Percentiles rank a stretch among this genome's conserved stretches.
phyloP scores from a whole-genome alignment of 37 sponge, comb jelly and placozoan genomes.

The Hormiphora californensis region DNA sequence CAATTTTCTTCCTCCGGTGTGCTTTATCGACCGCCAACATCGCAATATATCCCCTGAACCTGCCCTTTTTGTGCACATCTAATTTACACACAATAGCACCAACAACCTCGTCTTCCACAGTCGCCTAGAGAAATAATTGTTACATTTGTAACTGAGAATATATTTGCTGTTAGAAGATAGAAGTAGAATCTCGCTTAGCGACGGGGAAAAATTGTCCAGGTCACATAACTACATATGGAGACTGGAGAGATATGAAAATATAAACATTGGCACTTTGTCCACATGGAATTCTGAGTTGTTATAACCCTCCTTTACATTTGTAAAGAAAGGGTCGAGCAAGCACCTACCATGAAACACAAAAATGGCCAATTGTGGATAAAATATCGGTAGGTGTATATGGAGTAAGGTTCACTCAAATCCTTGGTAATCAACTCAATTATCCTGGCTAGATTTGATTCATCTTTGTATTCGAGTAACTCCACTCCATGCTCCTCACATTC shows the following conservation, averaged over 20 bases:
- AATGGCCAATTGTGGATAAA: slow-evolving; percentile 97
- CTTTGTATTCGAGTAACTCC: slow-evolving; percentile 65
- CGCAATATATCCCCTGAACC: slow-evolving; percentile 88
- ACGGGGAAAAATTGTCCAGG: too few relatives aligned
- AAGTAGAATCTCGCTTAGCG: too few relatives aligned
- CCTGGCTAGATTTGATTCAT: slow-evolving; percentile 74
- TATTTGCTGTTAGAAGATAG: too few relatives aligned
- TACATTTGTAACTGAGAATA: too few relatives aligned
- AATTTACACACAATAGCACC: slow-evolving; percentile 95
- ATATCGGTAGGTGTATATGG: slow-evolving; percentile 95
- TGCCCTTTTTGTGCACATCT: slow-evolving; percentile 65
- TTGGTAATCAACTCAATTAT: slow-evolving; percentile 88
- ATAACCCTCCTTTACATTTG: too few relatives aligned
- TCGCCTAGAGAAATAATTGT: too few relatives aligned
- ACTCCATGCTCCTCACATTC: slow-evolving; percentile 60
- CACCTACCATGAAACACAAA: slow-evolving; percentile 71
- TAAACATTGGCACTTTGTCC: too few relatives aligned
- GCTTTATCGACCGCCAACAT: slow-evolving; percentile 92
- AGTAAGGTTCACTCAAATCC: slow-evolving; percentile 94
- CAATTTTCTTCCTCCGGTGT: slow-evolving; percentile 77
- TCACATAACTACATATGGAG: too few relatives aligned
- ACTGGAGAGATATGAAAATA: too few relatives aligned
- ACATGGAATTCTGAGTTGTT: too few relatives aligned
- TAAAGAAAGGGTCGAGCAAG: neutral
- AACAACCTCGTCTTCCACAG: slow-evolving; percentile 63